Percentiles rank a stretch among this genome's conserved stretches.
Evolutionary conservation across 2,888 invertebrate genomes (phyloP).

Genomic region (Eupithecia inturbata): DNA sequence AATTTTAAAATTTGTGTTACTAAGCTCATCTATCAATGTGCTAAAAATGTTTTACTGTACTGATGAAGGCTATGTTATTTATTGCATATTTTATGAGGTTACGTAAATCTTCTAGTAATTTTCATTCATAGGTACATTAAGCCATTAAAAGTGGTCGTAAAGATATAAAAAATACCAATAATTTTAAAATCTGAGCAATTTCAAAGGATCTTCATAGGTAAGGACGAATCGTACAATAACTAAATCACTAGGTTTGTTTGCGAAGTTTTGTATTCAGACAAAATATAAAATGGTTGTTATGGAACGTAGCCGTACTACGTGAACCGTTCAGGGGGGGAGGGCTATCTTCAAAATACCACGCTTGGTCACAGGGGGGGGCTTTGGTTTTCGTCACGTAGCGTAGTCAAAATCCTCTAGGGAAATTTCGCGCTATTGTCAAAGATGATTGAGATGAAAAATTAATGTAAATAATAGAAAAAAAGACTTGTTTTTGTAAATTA

Average conservation of each 20-base stretch:
- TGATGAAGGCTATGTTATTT: conserved; percentile 1
- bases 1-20: neutral
- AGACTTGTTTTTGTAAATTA: no score
- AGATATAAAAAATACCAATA: neutral
- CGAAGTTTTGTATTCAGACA: neutral
- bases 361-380: no score
- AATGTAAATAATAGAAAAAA: no score
- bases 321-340: no score
- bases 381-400: no score
- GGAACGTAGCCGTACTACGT: no score
- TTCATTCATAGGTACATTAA: neutral
- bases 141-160: neutral
- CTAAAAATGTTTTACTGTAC: neutral
- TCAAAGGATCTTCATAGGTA: neutral
- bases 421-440: no score
- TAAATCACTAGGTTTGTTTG: neutral
- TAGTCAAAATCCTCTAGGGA: no score
- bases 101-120: neutral
- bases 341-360: no score
- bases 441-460: no score
- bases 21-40: neutral
- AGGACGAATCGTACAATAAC: neutral
- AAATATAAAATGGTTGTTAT: neutral
- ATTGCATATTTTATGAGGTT: neutral
- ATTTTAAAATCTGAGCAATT: neutral